phyloP scores from a whole-genome alignment of 2,113 vertebrate species.

The Aythya baeri region DNA sequence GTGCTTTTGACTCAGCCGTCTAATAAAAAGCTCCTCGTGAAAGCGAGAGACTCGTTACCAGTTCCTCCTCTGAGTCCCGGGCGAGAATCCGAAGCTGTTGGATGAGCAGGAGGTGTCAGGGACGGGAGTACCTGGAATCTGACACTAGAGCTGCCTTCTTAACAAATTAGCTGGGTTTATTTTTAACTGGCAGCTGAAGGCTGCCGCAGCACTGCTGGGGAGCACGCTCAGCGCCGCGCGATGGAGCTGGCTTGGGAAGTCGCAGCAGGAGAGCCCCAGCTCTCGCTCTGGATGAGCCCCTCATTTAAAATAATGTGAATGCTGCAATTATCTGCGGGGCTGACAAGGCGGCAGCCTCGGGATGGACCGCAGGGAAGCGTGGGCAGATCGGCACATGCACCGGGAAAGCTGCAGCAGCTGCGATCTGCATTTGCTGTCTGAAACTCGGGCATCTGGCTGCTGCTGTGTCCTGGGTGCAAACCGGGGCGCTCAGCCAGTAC shows the following conservation, averaged over 20 bases:
- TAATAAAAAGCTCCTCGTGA: neutral
- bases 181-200: neutral
- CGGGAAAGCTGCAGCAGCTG: neutral
- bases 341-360: neutral
- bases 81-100: fast-evolving
- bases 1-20: neutral
- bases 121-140: neutral
- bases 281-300: neutral
- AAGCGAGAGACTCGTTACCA: fast-evolving
- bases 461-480: neutral
- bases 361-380: too few species aligned
- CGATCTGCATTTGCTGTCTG: neutral
- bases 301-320: neutral
- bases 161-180: neutral
- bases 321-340: neutral
- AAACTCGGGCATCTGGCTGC: neutral
- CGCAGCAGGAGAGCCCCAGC: neutral
- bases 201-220: neutral
- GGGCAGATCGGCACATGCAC: neutral
- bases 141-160: neutral
- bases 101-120: neutral
- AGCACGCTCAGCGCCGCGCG: neutral
- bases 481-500: too few species aligned
- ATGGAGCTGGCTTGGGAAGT: neutral
- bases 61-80: neutral